These are phyloP conservation scores for Oopsacas minuta DNA, from an alignment of 37 sponge, comb jelly and placozoan species.

Conservation along the genomic window DNA sequence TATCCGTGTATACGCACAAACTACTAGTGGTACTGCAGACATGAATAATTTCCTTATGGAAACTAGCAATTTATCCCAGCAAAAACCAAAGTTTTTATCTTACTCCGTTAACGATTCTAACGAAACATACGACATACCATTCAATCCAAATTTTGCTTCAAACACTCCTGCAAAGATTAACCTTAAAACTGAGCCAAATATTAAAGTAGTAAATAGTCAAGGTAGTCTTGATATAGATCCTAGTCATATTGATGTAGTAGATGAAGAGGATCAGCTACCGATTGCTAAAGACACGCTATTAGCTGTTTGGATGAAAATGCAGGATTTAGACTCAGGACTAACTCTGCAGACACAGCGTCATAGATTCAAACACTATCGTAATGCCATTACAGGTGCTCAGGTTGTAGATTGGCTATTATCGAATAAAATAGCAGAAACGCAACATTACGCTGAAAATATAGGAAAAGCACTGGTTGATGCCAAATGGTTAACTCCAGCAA, in stretches of 20 bases:
- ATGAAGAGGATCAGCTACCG: not conserved
- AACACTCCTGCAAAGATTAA: not conserved
- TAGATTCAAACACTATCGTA: conserved; percentile 38
- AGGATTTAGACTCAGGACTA: conserved; percentile 22
- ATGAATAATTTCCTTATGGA: not conserved
- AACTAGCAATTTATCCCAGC: not conserved
- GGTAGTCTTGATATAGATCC: conserved; percentile 11
- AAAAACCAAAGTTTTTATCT: not conserved
- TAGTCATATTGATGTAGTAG: not conserved
- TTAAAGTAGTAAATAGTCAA: not conserved
- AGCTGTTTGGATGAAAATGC: conserved; percentile 15
- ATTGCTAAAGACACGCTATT: conserved; percentile 1
- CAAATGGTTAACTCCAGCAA: conserved; percentile 32
- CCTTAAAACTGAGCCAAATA: not conserved
- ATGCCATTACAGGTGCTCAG: conserved; percentile 38
- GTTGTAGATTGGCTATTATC: conserved; percentile 58
- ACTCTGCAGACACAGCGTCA: conserved; percentile 27
- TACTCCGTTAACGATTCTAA: conserved; percentile 3
- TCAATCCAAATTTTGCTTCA: not conserved
- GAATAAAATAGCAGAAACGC: conserved; percentile 29
- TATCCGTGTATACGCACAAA: not conserved
- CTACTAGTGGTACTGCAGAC: not conserved
- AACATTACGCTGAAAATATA: conserved; percentile 39
- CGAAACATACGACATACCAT: not conserved
- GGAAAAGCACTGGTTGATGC: conserved; percentile 62